These are phyloP conservation scores for Temnothorax rugatulus DNA, from an alignment of 2,888 invertebrate species.

Conservation along the genomic window DNA sequence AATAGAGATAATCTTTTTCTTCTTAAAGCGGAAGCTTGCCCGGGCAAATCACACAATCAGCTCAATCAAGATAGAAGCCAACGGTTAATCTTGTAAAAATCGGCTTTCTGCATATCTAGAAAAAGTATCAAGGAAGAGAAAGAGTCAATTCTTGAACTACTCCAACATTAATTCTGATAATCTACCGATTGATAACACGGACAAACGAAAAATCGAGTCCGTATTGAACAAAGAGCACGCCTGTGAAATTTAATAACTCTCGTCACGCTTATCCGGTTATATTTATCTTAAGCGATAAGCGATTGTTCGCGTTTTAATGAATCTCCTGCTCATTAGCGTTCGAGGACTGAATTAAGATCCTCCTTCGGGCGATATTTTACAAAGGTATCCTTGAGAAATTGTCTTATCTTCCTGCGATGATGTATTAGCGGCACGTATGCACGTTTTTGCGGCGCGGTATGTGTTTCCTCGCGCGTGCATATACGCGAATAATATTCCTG, in stretches of 20 bases:
- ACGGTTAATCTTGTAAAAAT: background rate
- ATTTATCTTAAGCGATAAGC: constrained; percentile 35
- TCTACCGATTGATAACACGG: background rate
- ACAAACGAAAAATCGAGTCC: background rate
- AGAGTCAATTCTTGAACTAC: background rate
- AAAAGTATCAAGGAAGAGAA: background rate
- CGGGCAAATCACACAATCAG: background rate
- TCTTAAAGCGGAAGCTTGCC: background rate
- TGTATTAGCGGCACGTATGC: background rate
- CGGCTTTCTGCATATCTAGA: background rate
- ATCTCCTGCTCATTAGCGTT: background rate
- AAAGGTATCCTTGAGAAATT: background rate
- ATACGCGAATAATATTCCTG: constrained; percentile 16
- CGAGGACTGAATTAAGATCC: constrained; percentile 9
- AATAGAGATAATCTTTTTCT: too few relatives aligned
- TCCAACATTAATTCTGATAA: background rate
- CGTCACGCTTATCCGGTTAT: background rate
- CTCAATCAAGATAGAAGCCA: background rate
- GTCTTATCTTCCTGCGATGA: constrained; percentile 4
- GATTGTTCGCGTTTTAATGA: constrained; percentile 32
- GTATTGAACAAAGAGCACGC: background rate
- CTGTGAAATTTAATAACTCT: background rate
- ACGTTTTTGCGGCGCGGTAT: background rate
- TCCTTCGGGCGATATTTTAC: background rate
- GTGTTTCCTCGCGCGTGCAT: background rate